Base-by-base conservation (phyloP, 2,797 vertebrate genomes). In the Centropyge bicolor region DNA sequence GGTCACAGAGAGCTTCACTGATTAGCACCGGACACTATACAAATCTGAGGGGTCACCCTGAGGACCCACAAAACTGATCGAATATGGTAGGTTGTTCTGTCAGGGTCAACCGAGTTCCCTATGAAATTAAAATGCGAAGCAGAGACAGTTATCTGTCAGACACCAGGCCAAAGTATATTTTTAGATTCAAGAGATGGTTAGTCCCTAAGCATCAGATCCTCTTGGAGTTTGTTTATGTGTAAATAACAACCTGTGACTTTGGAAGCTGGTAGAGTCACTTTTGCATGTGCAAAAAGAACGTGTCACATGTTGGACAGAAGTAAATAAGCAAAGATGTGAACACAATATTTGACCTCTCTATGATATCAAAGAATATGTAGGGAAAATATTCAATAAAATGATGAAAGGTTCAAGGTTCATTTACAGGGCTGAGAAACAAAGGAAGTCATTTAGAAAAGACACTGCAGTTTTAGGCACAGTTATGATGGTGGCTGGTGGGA, bases 141-240 rank as follows among this genome's bases (percentile, higher is more conserved):
- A 20, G 57, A 45, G 59, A 35, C 57, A 66, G 61, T 12, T 76
- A 52, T 84, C 45, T 65, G 46, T 56, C 57, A 35, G 35, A 70
- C 49, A 9, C 11, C 6, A 14, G 41, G 68, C 71, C 72, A 78
- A 70, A 51, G 38, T 73, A 8, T 84, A 82, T 82, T 66, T 82
- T 76, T 70, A 80, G 57, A 51, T 5, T 43, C 24, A 19, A 36
- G 70, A 67, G 16, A 60, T 54, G 35, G 22, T 56, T 12, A 24
- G 55, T 48, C 16, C 70, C 51, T 56, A 20, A 70, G 68, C 24
- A 69, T 22, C 24, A 51, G 57, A 67, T 55, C 16, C 61, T 68
- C 51, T 67, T 7, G 41, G 68, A 43, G 31, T 83, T 80, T 79
- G 20, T 77, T 86, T 46, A 69, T 24, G 10, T 20, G 14, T 70